Evolutionary conservation across 2,113 vertebrate genomes (phyloP), one percentile per base, ranked within the genome.

Genomic region (Dinomys branickii): DNA sequence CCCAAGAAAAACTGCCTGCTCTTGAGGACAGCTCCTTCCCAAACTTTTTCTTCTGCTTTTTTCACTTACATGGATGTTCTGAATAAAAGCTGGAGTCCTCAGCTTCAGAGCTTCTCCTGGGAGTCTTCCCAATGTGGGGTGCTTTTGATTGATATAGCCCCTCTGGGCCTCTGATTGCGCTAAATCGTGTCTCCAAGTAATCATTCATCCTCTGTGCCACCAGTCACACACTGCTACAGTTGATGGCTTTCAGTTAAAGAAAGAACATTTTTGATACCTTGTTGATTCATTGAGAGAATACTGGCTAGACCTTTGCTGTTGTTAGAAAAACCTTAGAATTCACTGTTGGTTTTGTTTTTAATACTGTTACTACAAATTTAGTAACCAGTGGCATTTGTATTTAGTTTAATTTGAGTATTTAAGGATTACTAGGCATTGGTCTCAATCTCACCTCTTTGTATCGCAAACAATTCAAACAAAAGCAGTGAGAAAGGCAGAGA

Each of bases 351-450:
- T 96, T 92, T 85, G 41, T 78, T 47, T 83, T 88, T 88, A 63
- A 30, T 61, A 80, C 35, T 69, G 12, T 88, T 84, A 52, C 54
- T 95, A 52, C 17, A 85, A 71, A 93, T 59, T 78, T 92, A 58
- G 47, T 83, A 92, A 92, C 38, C 67, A 89, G 11, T 90, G 86
- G 5, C 81, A 93, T 78, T 77, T 92, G 69, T 67, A 85, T 93
- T 93, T 59, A 84, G 47, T 84, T 88, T 67, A 52, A 65, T 63
- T 28, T 63, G n/a, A 44, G 44, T 90, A 80, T 20, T 30, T 50
- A 58, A 59, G 56, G 56, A 56, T 56, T 56, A 56, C 56, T 56
- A 56, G 13, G n/a, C 35, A 69, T 69, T 69, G 67, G 17, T 20
- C 35, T 69, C 16, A 69, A 19, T 69, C 67, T 69, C 35, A 69